Conservation (phyloP, 2,888 invertebrate species). For the Rotaria sp. region DNA sequence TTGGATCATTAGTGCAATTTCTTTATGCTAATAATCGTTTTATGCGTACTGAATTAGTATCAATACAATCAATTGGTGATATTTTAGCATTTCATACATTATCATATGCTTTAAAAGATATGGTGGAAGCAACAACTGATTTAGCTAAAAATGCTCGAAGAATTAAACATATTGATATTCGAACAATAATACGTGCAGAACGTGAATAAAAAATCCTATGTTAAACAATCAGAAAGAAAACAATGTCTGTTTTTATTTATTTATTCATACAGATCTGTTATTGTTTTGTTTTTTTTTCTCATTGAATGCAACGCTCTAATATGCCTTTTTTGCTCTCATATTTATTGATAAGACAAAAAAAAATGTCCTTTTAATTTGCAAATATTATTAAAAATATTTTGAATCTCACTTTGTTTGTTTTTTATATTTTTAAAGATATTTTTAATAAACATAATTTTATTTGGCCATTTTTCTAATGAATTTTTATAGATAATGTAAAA, state of each 20-base stretch:
- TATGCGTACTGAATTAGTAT: neutral
- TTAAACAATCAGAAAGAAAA: neutral
- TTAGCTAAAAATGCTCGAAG: slow-evolving; percentile 2
- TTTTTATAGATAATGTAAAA: neutral
- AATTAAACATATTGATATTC: neutral
- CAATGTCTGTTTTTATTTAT: too few relatives aligned
- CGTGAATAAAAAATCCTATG: neutral
- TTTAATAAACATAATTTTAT: too few relatives aligned
- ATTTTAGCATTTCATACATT: slow-evolving; percentile 3
- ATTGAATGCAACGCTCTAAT: too few relatives aligned
- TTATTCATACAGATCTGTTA: too few relatives aligned
- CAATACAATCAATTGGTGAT: neutral
- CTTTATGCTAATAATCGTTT: neutral
- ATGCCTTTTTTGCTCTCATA: too few relatives aligned
- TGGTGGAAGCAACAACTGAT: neutral
- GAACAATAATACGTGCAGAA: neutral
- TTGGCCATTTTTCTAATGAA: neutral
- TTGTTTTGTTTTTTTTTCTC: neutral
- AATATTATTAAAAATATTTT: too few relatives aligned
- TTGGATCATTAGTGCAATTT: neutral
- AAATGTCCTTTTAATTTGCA: too few relatives aligned
- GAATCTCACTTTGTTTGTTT: too few relatives aligned
- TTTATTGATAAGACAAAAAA: too few relatives aligned
- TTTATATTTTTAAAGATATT: too few relatives aligned
- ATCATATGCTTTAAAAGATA: neutral